These are phyloP conservation scores for Myanophis thanlyinensis DNA, from an alignment of 2,113 vertebrate species.

Conservation along the genomic window DNA sequence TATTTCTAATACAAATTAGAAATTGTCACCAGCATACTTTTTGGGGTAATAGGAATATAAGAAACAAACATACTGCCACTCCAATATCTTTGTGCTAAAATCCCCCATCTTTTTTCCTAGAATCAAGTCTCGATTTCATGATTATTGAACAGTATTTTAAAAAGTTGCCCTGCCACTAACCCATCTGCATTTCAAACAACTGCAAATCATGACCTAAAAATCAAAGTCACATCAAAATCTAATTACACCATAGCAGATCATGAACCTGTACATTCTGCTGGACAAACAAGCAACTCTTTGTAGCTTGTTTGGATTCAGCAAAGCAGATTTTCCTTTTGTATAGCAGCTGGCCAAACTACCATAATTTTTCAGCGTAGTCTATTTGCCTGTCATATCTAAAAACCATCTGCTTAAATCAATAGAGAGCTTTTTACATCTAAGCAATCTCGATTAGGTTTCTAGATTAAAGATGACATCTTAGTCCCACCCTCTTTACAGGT, in stretches of 20 bases:
- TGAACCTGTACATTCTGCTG: neutral
- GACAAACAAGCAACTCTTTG: neutral
- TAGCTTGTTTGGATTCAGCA: neutral
- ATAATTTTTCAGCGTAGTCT: constrained; percentile 52
- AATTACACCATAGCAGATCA: neutral
- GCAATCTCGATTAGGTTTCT: constrained; percentile 58
- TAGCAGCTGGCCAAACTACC: neutral
- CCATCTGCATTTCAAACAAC: neutral
- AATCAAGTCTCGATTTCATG: neutral
- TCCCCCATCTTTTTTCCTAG: neutral
- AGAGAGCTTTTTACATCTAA: constrained; percentile 64
- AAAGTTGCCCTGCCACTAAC: neutral
- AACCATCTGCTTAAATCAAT: constrained; percentile 67
- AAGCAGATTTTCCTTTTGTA: neutral
- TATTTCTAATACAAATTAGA: neutral
- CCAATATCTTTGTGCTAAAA: neutral
- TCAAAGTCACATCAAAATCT: neutral
- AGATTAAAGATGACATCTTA: constrained; percentile 63
- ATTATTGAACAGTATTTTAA: neutral
- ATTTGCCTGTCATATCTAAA: constrained; percentile 63
- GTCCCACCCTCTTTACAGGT: constrained; percentile 52
- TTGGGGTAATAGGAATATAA: neutral
- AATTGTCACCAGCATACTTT: neutral
- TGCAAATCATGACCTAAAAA: neutral
- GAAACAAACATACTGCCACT: neutral